Evolutionary conservation across 2,888 invertebrate genomes (phyloP).

Genomic region (Eustalomyia histrio): DNA sequence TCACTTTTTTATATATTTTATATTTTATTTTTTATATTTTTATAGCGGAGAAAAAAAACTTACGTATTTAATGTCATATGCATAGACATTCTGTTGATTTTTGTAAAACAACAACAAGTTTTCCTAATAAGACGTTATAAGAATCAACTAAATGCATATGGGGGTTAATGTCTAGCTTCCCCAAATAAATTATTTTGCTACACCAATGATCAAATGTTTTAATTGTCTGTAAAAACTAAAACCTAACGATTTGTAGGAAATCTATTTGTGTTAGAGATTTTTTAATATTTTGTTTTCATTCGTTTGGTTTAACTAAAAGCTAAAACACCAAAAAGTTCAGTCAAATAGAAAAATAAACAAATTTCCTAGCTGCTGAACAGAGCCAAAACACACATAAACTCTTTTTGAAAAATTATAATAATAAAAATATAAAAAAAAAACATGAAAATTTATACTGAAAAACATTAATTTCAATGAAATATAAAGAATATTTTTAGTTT

Average conservation of each 20-base stretch:
- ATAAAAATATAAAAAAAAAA: not conserved
- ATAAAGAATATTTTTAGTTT: slow-evolving; percentile 13
- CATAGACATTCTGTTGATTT: too few relatives aligned
- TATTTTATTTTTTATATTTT: too few relatives aligned
- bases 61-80: too few relatives aligned
- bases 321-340: slow-evolving; percentile 52
- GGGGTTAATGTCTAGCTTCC: too few relatives aligned
- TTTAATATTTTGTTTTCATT: not conserved
- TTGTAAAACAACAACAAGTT: too few relatives aligned
- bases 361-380: slow-evolving; percentile 43
- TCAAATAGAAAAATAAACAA: slow-evolving; percentile 56
- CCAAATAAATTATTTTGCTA: too few relatives aligned
- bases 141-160: too few relatives aligned
- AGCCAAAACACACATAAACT: slow-evolving; percentile 33
- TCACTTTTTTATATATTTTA: too few relatives aligned
- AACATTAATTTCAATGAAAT: not conserved
- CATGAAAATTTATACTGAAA: not conserved
- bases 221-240: not conserved
- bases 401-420: not conserved
- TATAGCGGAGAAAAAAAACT: too few relatives aligned
- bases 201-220: not conserved
- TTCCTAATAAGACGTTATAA: too few relatives aligned
- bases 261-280: slow-evolving; percentile 12
- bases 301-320: slow-evolving; percentile 30
- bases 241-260: not conserved